Evolutionary conservation across 2,113 vertebrate genomes (phyloP).

Genomic region (Triplophysa rosa): DNA sequence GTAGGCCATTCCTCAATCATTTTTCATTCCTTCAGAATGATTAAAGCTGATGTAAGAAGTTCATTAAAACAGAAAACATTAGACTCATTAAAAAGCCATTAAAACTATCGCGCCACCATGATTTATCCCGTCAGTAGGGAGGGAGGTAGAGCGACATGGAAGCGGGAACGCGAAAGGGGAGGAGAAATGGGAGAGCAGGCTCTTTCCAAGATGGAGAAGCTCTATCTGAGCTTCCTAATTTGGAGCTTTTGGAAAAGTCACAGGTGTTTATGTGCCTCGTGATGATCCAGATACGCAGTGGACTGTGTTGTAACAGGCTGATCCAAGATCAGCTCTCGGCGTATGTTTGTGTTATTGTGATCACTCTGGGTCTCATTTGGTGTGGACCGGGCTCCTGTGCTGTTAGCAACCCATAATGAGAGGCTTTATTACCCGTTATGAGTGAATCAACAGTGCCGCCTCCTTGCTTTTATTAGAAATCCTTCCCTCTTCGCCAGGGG

Average conservation of each 20-base stretch:
- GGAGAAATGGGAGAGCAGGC: slow-evolving; percentile 33
- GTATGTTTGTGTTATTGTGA: slow-evolving; percentile 46
- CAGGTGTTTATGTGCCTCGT: background rate
- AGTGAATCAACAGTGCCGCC: slow-evolving; percentile 60
- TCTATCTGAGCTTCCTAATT: slow-evolving; percentile 54
- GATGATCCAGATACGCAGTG: slow-evolving; percentile 10
- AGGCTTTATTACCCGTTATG: slow-evolving; percentile 53
- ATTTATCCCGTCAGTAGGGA: slow-evolving; percentile 81
- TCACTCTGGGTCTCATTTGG: slow-evolving; percentile 48
- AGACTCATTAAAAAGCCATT: slow-evolving; percentile 96
- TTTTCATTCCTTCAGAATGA: slow-evolving; percentile 89
- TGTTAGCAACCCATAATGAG: slow-evolving; percentile 48
- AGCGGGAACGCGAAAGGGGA: slow-evolving; percentile 49
- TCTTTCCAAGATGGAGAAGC: slow-evolving; percentile 54
- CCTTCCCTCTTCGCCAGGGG: slow-evolving; percentile 60
- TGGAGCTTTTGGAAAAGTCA: slow-evolving; percentile 34
- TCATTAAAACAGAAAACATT: slow-evolving; percentile 96
- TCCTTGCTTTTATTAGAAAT: slow-evolving; percentile 61
- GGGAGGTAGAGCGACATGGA: slow-evolving; percentile 68
- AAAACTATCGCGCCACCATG: slow-evolving; percentile 83
- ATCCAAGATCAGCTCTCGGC: slow-evolving; percentile 43
- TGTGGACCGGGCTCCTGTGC: slow-evolving; percentile 28
- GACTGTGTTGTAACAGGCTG: slow-evolving; percentile 21
- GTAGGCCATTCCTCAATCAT: slow-evolving; percentile 85
- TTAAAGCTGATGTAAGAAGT: slow-evolving; percentile 90